These are phyloP conservation scores for Nyleta sp. DNA, from an alignment of 2,888 invertebrate genomes.

Conservation along the genomic window DNA sequence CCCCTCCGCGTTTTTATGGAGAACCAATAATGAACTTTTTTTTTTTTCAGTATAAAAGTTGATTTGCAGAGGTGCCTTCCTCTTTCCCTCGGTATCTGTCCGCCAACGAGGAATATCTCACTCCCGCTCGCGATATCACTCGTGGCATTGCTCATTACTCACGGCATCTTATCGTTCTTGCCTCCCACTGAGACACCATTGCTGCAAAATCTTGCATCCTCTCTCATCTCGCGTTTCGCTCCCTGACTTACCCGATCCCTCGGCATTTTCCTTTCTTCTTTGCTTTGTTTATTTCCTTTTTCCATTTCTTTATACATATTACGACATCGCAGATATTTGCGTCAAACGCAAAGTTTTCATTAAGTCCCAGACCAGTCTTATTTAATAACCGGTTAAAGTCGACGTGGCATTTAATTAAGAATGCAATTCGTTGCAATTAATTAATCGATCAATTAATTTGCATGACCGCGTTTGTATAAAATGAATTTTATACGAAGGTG, in stretches of 20 bases:
- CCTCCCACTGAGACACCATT: constrained; percentile 74
- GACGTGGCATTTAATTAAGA: too few relatives aligned
- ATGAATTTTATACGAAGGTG: too few relatives aligned
- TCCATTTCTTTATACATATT: constrained; percentile 57
- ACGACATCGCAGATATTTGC: constrained; percentile 37
- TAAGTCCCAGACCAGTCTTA: too few relatives aligned
- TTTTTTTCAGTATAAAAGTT: constrained; percentile 79
- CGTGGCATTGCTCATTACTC: constrained; percentile 82
- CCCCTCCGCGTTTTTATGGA: constrained; percentile 76
- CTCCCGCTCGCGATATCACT: constrained; percentile 79
- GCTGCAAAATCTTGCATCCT: constrained; percentile 69
- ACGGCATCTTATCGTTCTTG: constrained; percentile 80
- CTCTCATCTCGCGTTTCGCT: constrained; percentile 65
- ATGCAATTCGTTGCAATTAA: too few relatives aligned
- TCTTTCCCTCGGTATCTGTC: constrained; percentile 67
- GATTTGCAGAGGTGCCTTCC: constrained; percentile 78
- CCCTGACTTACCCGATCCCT: constrained; percentile 60
- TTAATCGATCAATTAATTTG: too few relatives aligned
- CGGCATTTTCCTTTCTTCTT: constrained; percentile 46
- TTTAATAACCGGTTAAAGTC: too few relatives aligned
- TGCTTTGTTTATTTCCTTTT: constrained; percentile 51
- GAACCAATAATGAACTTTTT: constrained; percentile 81
- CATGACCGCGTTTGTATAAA: too few relatives aligned
- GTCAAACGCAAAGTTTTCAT: constrained; percentile 17
- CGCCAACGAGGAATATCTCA: constrained; percentile 63